Evolutionary conservation across 1,140 invertebrate genomes (phyloP).

Genomic region (Orius insidiosus): DNA sequence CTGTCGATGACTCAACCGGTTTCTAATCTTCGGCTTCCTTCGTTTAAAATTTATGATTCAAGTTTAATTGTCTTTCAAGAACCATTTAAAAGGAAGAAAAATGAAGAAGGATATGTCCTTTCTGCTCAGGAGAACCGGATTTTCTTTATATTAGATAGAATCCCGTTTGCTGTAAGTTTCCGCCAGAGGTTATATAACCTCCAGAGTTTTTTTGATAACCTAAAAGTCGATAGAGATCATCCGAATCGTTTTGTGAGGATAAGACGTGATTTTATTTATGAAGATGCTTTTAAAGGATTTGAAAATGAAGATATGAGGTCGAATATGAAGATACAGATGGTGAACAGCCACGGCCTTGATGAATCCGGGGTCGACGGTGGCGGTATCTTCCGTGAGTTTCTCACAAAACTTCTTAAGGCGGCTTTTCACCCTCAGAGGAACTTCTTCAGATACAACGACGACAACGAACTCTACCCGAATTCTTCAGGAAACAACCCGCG

Average conservation of each 20-base stretch:
- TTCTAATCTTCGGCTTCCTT: too few relatives aligned
- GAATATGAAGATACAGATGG: slow-evolving; percentile 80
- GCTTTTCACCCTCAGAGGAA: slow-evolving; percentile 94
- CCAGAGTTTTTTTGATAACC: slow-evolving; percentile 51
- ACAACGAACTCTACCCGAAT: slow-evolving; percentile 91
- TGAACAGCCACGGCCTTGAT: slow-evolving; percentile 75
- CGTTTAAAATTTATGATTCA: too few relatives aligned
- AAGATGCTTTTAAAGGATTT: slow-evolving; percentile 86
- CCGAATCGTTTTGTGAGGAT: slow-evolving; percentile 66
- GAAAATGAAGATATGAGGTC: slow-evolving; percentile 81
- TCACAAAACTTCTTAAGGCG: slow-evolving; percentile 79
- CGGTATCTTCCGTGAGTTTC: slow-evolving; percentile 82
- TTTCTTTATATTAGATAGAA: slow-evolving; percentile 18
- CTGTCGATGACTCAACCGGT: too few relatives aligned
- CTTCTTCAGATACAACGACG: slow-evolving; percentile 81
- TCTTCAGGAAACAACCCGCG: slow-evolving; percentile 71
- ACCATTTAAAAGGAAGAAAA: too few relatives aligned
- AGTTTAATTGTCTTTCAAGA: too few relatives aligned
- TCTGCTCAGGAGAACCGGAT: not conserved
- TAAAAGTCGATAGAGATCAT: slow-evolving; percentile 56
- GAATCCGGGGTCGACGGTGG: slow-evolving; percentile 97
- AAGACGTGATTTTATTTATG: slow-evolving; percentile 82
- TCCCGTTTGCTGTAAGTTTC: slow-evolving; percentile 87
- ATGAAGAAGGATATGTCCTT: not conserved
- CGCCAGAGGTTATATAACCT: slow-evolving; percentile 72